A percentile compares a stretch with the other conserved stretches of the same genome.
These are phyloP conservation scores for Pomatostomus ruficeps DNA, from an alignment of 2,113 vertebrate species.

Conservation along the genomic window DNA sequence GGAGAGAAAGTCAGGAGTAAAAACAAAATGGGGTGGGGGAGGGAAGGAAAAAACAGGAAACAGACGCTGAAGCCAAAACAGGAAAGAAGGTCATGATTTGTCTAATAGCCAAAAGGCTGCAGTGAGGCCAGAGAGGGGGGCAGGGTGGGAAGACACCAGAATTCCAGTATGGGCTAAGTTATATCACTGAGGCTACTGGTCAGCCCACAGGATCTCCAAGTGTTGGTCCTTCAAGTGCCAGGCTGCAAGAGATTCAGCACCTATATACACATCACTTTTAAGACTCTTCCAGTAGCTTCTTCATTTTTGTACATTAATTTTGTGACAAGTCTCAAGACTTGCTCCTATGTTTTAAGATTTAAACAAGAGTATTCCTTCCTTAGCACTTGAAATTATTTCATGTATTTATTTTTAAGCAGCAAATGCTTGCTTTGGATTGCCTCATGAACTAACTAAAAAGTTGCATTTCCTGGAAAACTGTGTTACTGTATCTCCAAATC, in stretches of 20 bases:
- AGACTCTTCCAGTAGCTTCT: neutral
- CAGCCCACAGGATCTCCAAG: neutral
- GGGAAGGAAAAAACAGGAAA: conserved; percentile 52
- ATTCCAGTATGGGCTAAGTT: neutral
- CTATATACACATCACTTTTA: neutral
- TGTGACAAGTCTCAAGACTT: neutral
- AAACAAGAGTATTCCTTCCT: neutral
- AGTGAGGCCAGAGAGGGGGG: neutral
- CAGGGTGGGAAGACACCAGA: neutral
- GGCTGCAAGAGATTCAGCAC: neutral
- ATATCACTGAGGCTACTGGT: neutral
- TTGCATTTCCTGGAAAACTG: neutral
- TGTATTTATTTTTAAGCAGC: neutral
- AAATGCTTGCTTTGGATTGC: neutral
- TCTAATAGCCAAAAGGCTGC: neutral
- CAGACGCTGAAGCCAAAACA: conserved; percentile 39
- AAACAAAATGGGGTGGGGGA: neutral
- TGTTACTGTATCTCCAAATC: neutral
- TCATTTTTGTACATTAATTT: neutral
- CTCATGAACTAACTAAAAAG: neutral
- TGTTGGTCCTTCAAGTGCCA: fast-evolving
- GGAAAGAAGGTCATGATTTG: conserved; percentile 38
- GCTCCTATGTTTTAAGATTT: neutral
- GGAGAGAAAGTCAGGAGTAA: neutral
- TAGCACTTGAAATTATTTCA: neutral